Evolutionary conservation across 2,888 invertebrate genomes (phyloP).

Genomic region (Torymus auratus): DNA sequence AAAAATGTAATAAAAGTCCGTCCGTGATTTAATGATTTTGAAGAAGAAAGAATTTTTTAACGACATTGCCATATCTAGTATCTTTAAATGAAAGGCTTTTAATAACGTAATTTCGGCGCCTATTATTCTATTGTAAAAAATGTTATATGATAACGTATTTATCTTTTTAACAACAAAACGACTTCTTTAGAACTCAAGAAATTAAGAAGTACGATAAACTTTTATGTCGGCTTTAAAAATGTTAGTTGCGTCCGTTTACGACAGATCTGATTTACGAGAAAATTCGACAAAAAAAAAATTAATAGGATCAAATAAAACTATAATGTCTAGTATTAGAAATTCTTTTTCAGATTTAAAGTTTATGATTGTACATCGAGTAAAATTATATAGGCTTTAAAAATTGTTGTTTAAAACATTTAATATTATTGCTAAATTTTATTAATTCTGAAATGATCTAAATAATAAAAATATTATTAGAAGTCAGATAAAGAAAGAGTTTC

Average conservation of each 20-base stretch:
- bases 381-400: conserved; percentile 8
- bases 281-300: too few species aligned
- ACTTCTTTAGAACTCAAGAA: conserved; percentile 15
- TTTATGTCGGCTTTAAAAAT: too few species aligned
- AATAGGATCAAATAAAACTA: too few species aligned
- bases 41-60: too few species aligned
- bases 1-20: background rate
- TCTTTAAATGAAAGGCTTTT: too few species aligned
- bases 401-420: background rate
- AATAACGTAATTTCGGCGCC: background rate
- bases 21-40: background rate
- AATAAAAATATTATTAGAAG: too few species aligned
- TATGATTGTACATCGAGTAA: background rate
- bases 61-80: too few species aligned
- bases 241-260: too few species aligned
- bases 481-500: too few species aligned
- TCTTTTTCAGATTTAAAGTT: background rate
- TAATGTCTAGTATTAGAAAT: too few species aligned
- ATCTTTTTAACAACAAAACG: conserved; percentile 9
- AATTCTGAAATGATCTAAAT: background rate
- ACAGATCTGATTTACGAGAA: too few species aligned
- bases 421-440: too few species aligned
- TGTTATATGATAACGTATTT: background rate
- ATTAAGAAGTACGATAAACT: background rate
- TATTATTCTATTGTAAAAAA: background rate